Conservation (phyloP, 2,797 vertebrate species). For the Bradypodion ventrale region DNA sequence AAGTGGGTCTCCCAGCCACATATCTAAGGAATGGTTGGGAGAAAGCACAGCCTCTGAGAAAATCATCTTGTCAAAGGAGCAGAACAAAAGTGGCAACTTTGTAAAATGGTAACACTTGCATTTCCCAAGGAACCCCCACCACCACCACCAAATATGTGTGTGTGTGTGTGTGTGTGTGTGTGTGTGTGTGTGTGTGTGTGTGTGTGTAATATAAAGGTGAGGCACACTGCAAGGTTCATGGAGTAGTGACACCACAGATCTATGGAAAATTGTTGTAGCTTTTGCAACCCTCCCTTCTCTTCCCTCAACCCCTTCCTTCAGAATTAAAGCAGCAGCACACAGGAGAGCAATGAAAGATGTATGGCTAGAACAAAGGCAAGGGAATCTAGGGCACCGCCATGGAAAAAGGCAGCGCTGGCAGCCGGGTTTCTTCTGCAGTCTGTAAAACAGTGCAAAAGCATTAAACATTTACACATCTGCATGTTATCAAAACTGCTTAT, state of each 20-base stretch:
- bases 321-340: slow-evolving; percentile 49
- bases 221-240: neutral
- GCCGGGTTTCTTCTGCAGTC: slow-evolving; percentile 50
- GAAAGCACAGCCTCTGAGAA: slow-evolving; percentile 37
- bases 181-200: too few relatives aligned
- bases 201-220: slow-evolving; percentile 39
- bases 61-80: slow-evolving; percentile 19
- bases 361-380: slow-evolving; percentile 69
- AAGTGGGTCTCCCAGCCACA: neutral
- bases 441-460: slow-evolving; percentile 52
- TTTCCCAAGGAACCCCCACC: slow-evolving; percentile 15
- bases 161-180: too few relatives aligned
- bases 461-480: slow-evolving; percentile 69
- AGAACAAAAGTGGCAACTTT: slow-evolving; percentile 34
- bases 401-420: slow-evolving; percentile 5
- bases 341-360: slow-evolving; percentile 57
- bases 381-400: slow-evolving; percentile 68
- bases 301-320: slow-evolving; percentile 32
- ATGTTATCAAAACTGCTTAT: slow-evolving; percentile 73
- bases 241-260: slow-evolving; percentile 33
- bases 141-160: too few relatives aligned
- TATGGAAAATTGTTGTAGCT: slow-evolving; percentile 24
- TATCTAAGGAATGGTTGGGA: neutral
- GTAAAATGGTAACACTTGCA: slow-evolving; percentile 26
- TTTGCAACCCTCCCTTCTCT: neutral